Conservation (phyloP, 2,113 vertebrate genomes). For the Hippolais icterina region DNA sequence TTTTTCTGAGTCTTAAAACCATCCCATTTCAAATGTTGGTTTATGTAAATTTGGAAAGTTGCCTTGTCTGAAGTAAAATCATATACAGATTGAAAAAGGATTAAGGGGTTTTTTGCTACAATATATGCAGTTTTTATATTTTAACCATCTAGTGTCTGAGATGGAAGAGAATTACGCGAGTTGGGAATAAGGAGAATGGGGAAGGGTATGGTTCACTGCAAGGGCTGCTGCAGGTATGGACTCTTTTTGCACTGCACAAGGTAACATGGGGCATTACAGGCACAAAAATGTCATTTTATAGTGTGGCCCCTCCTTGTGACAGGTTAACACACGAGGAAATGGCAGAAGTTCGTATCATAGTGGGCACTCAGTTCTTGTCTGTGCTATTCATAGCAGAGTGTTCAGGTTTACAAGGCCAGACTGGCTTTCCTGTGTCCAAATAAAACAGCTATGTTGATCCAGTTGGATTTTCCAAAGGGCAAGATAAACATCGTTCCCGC, state of each 20-base stretch:
- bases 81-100: slow-evolving; percentile 53
- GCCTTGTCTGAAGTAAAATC: slow-evolving; percentile 43
- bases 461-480: not conserved
- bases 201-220: not conserved
- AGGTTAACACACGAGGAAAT: not conserved
- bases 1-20: not conserved
- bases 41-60: slow-evolving; percentile 45
- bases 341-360: not conserved
- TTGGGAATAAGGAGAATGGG: not conserved
- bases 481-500: not conserved
- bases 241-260: not conserved
- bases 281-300: not conserved
- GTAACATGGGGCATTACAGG: not conserved
- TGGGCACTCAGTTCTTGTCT: not conserved
- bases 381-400: not conserved
- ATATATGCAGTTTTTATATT: not conserved
- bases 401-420: slow-evolving; percentile 11
- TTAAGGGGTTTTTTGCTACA: slow-evolving; percentile 10
- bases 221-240: rapidly evolving
- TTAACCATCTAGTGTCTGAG: not conserved
- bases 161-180: not conserved
- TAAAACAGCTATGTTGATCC: not conserved
- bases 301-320: not conserved
- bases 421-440: not conserved
- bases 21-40: slow-evolving; percentile 29